Base-by-base conservation (phyloP, 2,888 invertebrate species). In the Malthinus flaveolus region DNA sequence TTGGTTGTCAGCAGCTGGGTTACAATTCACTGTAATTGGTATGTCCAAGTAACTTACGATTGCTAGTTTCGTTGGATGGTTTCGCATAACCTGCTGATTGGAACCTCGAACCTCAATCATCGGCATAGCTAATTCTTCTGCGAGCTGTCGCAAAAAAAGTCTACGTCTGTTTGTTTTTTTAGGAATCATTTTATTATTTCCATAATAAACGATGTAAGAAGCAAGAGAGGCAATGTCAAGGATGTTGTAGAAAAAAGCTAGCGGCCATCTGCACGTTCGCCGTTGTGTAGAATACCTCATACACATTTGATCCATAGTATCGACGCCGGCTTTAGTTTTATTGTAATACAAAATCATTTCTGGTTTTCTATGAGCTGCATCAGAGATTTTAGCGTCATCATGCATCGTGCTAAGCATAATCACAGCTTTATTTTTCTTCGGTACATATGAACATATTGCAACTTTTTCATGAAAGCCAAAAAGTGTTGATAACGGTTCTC, bases 321-420 rank as follows among this genome's bases (percentile, higher is more conserved):
- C 63, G 36, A 63, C 63, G 34, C 63, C 61, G 52, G 61, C 63
- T 46, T 67, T 66, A 37, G 65, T 66, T 53, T 54, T 54, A 49
- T 66, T 69, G 49, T 66, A 66, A 31, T 64, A 56, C 54, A 62
- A 39, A 11, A 66, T 66, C 15, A 63, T 64, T 15, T 65, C 56
- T 13, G 63, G 62, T 49, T 68, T 68, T 52, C 61, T 58, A 15
- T 54, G 32, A 42, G 33, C 42, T 15, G 62, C 34, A 39, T 58
- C 61, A 55, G 48, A 42, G 11, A 57, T 53, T 53, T 59, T 54
- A 37, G 61, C 58, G 32, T 56, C 53, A 6, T 45, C 23, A 45
- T 65, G 61, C 50, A 62, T 60, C 13, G 57, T 54, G 2, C 55
- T 57, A 37, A 59, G 35, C 7, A 59, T 33, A 37, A 63, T 59